Percentiles rank a stretch among this genome's conserved stretches.
phyloP scores from a whole-genome alignment of 92 coral and sea anemone species.

The Zoanthus sansibaricus region DNA sequence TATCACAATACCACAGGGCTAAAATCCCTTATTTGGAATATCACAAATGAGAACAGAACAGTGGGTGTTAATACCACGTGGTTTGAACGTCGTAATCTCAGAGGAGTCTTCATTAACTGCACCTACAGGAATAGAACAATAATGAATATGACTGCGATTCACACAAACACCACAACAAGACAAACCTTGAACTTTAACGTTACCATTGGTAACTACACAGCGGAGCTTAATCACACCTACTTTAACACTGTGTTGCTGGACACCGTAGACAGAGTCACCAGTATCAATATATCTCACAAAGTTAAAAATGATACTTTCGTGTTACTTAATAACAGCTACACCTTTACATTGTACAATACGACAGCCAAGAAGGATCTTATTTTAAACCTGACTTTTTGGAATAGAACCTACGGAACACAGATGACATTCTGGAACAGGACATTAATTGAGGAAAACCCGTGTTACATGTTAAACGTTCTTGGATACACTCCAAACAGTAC shows the following conservation, averaged over 20 bases:
- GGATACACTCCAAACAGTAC: conserved; percentile 59
- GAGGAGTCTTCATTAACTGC: conserved; percentile 67
- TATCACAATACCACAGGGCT: conserved; percentile 57
- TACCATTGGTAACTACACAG: conserved; percentile 64
- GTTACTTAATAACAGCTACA: conserved; percentile 53
- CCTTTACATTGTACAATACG: conserved; percentile 59
- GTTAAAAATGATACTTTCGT: conserved; percentile 58
- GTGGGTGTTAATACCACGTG: conserved; percentile 67
- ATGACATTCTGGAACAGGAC: conserved; percentile 51
- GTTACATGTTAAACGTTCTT: conserved; percentile 48
- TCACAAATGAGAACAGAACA: conserved; percentile 66
- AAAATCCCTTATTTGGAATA: conserved; percentile 65
- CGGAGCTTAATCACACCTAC: conserved; percentile 71
- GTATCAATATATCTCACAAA: conserved; percentile 66
- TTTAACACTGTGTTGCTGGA: conserved; percentile 27
- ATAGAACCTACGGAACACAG: conserved; percentile 65
- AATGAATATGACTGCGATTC: conserved; percentile 61
- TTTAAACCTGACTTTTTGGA: conserved; percentile 60
- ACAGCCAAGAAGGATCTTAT: conserved; percentile 58
- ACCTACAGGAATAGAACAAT: conserved; percentile 64
- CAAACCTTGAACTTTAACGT: conserved; percentile 59
- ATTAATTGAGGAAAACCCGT: conserved; percentile 35
- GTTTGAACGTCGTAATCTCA: conserved; percentile 52
- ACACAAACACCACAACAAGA: conserved; percentile 55
- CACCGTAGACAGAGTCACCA: conserved; percentile 50